These are phyloP conservation scores for Poicephalus gulielmi DNA, from an alignment of 2,113 vertebrate species.

Conservation along the genomic window DNA sequence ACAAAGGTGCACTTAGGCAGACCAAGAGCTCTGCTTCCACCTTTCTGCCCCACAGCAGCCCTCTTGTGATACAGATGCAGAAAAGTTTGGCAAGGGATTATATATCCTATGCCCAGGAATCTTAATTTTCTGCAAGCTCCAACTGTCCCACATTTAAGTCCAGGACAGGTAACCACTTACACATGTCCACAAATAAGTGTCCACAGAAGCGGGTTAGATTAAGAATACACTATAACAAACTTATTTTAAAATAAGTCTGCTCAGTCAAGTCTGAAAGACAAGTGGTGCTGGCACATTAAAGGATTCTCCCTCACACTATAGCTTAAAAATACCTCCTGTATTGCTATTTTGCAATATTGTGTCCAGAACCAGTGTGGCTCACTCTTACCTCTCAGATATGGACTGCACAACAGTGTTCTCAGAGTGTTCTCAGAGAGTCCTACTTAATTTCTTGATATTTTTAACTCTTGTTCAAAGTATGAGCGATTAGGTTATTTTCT, in stretches of 20 bases:
- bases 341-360: background rate
- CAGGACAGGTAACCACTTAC: background rate
- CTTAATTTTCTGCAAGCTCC: background rate
- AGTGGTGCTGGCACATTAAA: background rate
- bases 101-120: background rate
- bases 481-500: slow-evolving; percentile 22
- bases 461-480: background rate
- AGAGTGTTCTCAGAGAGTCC: background rate
- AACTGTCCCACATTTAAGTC: background rate
- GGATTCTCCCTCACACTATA: background rate
- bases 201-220: background rate
- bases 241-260: background rate
- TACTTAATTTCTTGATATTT: background rate
- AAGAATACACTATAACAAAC: slow-evolving; percentile 4
- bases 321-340: background rate
- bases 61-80: background rate
- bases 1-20: background rate
- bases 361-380: background rate
- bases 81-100: background rate
- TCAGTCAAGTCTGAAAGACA: background rate
- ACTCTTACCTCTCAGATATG: background rate
- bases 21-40: background rate
- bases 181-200: background rate
- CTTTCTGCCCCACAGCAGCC: background rate
- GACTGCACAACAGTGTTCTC: background rate